Base-by-base conservation (phyloP, 2,888 invertebrate genomes). In the Gastracanthus pulcherrimus region DNA sequence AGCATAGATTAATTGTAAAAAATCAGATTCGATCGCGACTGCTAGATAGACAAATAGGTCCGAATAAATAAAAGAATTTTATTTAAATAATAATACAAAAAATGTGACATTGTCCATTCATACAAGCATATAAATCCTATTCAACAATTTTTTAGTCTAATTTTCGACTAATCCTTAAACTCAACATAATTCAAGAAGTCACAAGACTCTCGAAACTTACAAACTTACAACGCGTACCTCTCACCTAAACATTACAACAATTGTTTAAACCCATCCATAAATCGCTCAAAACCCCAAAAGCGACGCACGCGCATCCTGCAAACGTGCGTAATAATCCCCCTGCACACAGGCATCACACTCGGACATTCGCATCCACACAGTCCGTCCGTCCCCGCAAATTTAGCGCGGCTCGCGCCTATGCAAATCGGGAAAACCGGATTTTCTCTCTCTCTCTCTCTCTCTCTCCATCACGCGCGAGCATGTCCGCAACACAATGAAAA, bases 351-450 rank as follows among this genome's bases (percentile, higher is more conserved):
- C 13, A 45, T 45, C 51, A 0, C 26, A 23, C 26, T 3, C 51
- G 1, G 6, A 55, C 26, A n/a, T n/a, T n/a, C 26, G 9, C 55
- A 19, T 2, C 34, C 7, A 3, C 19, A 3, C 9, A 2, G 11
- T 11, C n/a, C 36, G 71, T 11, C 55, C 78, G 55, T 66, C 71
- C 78, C 71, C 31, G 34, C 13, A 23, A 4, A 66, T 55, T 48
- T 38, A 13, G 34, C 41, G 64, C n/a, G n/a, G n/a, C n/a, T n/a
- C n/a, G n/a, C n/a, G n/a, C n/a, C 55, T 55, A 48, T 38, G 77
- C 62, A 38, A 38, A 55, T 9, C 66, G n/a, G 45, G 23, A 58
- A 55, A 74, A 72, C 78, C 78, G 78, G 78, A 77, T 62, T 36
- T 16, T 7, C 62, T 34, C 62, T 34, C 26, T 13, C 26, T 11